A percentile compares a stretch with the other conserved stretches of the same genome.
phyloP scores from a whole-genome alignment of 2,113 vertebrate species.

The Eclectus roratus region DNA sequence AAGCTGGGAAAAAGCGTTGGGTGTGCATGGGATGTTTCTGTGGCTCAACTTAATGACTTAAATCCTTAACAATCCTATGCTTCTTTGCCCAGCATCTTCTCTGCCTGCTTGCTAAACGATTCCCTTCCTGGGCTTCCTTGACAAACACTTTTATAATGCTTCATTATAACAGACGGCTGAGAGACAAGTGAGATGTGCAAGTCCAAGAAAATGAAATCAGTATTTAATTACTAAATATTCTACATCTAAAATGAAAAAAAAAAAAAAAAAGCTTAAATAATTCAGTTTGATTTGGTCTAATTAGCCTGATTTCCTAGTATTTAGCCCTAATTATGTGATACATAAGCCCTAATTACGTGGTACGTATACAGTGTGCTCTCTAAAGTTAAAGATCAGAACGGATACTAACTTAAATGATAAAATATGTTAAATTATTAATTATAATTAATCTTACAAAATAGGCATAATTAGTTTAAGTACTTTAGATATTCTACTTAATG shows the following conservation, averaged over 20 bases:
- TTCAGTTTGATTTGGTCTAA: slow-evolving; percentile 86
- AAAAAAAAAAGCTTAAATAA: slow-evolving; percentile 78
- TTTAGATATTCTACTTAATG: slow-evolving; percentile 80
- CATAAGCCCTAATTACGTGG: slow-evolving; percentile 83
- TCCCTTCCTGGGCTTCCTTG: neutral
- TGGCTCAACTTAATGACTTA: neutral
- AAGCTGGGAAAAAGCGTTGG: neutral
- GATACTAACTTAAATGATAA: slow-evolving; percentile 86
- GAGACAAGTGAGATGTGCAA: slow-evolving; percentile 49
- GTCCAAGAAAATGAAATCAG: slow-evolving; percentile 73
- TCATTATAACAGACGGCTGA: neutral
- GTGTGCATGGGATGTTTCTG: fast-evolving
- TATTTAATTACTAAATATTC: slow-evolving; percentile 80
- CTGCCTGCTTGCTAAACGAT: neutral
- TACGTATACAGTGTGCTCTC: slow-evolving; percentile 81
- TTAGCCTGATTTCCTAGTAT: slow-evolving; percentile 86
- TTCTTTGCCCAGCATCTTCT: neutral
- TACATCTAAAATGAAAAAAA: slow-evolving; percentile 76
- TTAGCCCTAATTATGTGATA: slow-evolving; percentile 86
- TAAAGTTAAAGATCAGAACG: slow-evolving; percentile 86
- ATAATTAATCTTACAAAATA: slow-evolving; percentile 86
- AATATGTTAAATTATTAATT: slow-evolving; percentile 87
- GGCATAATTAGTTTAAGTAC: slow-evolving; percentile 83
- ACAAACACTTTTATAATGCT: slow-evolving; percentile 14
- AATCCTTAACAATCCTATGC: fast-evolving